These are phyloP conservation scores for Brotula barbata DNA, from an alignment of 2,797 vertebrate species.

Conservation along the genomic window DNA sequence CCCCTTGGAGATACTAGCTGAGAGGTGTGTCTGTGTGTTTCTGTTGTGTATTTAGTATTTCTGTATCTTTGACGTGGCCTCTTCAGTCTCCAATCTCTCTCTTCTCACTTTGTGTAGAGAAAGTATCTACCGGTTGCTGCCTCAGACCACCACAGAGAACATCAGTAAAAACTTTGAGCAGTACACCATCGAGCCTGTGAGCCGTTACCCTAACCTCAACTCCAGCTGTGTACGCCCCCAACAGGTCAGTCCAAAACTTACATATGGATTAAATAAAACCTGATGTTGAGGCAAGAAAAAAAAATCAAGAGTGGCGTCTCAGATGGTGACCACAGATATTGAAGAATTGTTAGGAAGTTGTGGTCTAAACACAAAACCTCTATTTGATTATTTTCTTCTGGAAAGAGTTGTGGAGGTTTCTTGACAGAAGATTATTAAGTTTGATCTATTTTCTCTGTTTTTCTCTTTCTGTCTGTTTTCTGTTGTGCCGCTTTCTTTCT, in stretches of 20 bases:
- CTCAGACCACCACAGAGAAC: constrained; percentile 96
- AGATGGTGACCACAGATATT: no score
- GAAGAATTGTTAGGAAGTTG: no score
- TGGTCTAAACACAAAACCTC: background rate
- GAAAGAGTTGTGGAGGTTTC: no score
- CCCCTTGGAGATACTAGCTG: constrained; percentile 88
- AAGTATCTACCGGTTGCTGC: constrained; percentile 92
- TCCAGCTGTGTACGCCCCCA: constrained; percentile 88
- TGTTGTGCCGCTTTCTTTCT: background rate
- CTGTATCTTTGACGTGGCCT: no score
- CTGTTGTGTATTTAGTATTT: no score
- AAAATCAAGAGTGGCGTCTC: no score
- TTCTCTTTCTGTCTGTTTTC: background rate
- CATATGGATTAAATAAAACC: background rate
- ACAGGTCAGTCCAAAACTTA: constrained; percentile 81
- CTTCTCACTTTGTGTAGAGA: constrained; percentile 77
- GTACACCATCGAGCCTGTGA: constrained; percentile 90
- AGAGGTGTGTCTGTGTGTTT: constrained; percentile 79
- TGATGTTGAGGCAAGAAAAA: background rate
- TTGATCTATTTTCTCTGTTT: background rate
- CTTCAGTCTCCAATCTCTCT: background rate
- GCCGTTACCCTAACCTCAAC: constrained; percentile 96
- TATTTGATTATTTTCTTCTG: background rate
- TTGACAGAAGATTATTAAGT: background rate
- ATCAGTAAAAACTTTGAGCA: constrained; percentile 97